A percentile compares a stretch with the other conserved stretches of the same genome.
phyloP scores from a whole-genome alignment of 2,797 vertebrate genomes.

The Cynodonichthys magdalenae region DNA sequence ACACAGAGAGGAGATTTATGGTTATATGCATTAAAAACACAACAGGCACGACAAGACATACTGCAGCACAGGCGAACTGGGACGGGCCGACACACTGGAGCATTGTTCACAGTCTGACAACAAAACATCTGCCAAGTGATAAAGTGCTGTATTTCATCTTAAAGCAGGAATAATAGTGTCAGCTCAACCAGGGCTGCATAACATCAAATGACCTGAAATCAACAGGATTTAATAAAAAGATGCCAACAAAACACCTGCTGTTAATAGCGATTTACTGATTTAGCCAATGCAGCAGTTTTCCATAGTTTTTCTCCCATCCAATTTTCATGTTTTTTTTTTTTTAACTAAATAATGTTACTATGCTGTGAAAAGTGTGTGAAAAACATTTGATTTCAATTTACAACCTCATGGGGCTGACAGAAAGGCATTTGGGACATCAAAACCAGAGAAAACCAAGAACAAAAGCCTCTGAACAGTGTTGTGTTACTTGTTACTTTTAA shows the following conservation, averaged over 20 bases:
- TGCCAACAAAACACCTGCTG: constrained; percentile 29
- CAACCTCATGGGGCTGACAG: neutral
- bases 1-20: constrained; percentile 5
- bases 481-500: neutral
- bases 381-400: neutral
- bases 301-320: too few relatives aligned
- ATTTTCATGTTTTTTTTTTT: neutral
- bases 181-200: constrained; percentile 15
- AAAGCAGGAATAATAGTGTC: neutral
- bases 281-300: constrained; percentile 7
- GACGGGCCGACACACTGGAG: constrained; percentile 8
- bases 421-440: neutral
- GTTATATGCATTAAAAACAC: constrained; percentile 16
- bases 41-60: constrained; percentile 4
- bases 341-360: neutral
- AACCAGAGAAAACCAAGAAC: neutral
- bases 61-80: constrained; percentile 17
- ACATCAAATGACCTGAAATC: constrained; percentile 27
- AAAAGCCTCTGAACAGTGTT: neutral
- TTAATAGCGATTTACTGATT: constrained; percentile 20
- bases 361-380: constrained; percentile 4
- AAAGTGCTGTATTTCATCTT: constrained; percentile 27
- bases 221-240: constrained; percentile 23
- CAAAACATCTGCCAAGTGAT: constrained; percentile 26
- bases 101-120: constrained; percentile 14